Conservation (phyloP, 2,797 vertebrate genomes). For the Loriculus beryllinus region DNA sequence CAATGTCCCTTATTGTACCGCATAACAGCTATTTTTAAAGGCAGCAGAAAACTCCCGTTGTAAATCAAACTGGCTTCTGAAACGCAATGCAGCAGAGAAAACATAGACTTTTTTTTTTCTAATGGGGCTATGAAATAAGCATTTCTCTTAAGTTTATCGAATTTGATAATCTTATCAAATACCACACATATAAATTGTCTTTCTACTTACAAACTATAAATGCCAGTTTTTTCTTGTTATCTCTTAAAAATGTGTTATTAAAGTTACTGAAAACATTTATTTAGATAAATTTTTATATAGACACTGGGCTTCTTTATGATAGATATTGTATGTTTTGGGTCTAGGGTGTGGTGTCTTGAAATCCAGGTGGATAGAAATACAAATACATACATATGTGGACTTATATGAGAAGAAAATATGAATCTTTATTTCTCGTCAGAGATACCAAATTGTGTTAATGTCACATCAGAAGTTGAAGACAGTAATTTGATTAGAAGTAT, state of each 20-base stretch:
- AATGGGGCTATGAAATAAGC: neutral
- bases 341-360: neutral
- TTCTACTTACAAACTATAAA: neutral
- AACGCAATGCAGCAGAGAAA: neutral
- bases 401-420: neutral
- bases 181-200: neutral
- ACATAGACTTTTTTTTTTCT: neutral
- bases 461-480: neutral
- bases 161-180: neutral
- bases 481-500: neutral
- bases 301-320: neutral
- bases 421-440: neutral
- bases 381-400: neutral
- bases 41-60: neutral
- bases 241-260: neutral
- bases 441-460: neutral
- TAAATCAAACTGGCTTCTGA: neutral
- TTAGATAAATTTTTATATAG: neutral
- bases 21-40: constrained; percentile 1
- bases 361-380: neutral
- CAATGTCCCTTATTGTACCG: neutral
- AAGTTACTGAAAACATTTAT: neutral
- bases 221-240: neutral
- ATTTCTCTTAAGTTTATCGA: neutral
- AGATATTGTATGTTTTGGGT: neutral